Conservation (phyloP, 2,797 vertebrate genomes). For the Clarias platycephalus region DNA sequence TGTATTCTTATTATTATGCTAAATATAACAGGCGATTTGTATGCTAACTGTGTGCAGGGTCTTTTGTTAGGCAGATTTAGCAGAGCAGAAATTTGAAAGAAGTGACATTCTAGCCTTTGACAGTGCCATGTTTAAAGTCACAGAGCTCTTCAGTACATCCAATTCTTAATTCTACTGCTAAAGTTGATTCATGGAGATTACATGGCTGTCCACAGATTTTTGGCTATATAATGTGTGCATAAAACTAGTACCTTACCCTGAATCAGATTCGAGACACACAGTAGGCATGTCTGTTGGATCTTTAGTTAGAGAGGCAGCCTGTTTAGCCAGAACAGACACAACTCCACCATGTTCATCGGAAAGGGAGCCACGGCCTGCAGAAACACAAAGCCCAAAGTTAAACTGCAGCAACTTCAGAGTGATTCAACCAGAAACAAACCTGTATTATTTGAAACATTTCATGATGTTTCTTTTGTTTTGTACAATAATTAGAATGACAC, state of each 20-base stretch:
- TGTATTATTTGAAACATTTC: conserved; percentile 3
- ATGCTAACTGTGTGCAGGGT: background rate
- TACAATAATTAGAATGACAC: background rate
- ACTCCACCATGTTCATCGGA: conserved; percentile 93
- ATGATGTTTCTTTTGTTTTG: background rate
- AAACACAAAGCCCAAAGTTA: background rate
- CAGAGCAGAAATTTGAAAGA: background rate
- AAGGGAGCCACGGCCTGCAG: conserved; percentile 86
- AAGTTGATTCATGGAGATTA: background rate
- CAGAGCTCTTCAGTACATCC: background rate
- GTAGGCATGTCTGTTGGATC: conserved; percentile 90
- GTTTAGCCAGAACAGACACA: conserved; percentile 89
- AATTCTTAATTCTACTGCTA: background rate
- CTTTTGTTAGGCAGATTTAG: background rate
- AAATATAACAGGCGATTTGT: background rate
- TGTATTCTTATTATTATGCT: background rate
- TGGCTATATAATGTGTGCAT: too few species aligned
- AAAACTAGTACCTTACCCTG: conserved; percentile 77
- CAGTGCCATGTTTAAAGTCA: background rate
- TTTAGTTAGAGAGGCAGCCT: conserved; percentile 85
- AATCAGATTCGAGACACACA: conserved; percentile 92
- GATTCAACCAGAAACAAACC: background rate
- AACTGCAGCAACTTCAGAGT: background rate
- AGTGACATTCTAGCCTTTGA: background rate
- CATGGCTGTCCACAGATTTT: background rate